A percentile compares a stretch with the other conserved stretches of the same genome.
These are phyloP conservation scores for Halichoerus grypus DNA, from an alignment of 2,113 vertebrate genomes.

Conservation along the genomic window DNA sequence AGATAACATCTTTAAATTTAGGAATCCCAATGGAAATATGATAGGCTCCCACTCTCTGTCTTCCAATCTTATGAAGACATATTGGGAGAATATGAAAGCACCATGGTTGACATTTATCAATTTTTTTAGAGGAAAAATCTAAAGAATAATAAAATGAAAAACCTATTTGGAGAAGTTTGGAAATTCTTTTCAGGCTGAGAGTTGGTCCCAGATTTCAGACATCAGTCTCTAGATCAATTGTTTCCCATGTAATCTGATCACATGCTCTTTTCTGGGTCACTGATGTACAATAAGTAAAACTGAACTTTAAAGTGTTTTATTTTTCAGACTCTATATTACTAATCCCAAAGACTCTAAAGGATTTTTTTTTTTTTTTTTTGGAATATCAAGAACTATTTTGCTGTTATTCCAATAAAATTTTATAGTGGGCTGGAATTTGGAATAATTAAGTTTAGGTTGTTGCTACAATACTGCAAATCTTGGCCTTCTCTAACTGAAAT, in stretches of 20 bases:
- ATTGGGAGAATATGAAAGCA: constrained; percentile 16
- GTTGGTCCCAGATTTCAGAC: not conserved
- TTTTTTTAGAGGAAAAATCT: not conserved
- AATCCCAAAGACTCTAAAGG: not conserved
- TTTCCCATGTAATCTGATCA: not conserved
- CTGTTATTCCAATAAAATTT: not conserved
- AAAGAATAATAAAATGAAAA: constrained; percentile 27
- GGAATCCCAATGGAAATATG: not conserved
- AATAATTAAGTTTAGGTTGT: not conserved
- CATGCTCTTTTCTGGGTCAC: not conserved
- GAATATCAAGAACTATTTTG: not conserved
- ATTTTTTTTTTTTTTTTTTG: not conserved
- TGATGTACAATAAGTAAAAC: not conserved
- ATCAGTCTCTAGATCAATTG: not conserved
- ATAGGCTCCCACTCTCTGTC: not conserved
- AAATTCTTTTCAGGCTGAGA: not conserved
- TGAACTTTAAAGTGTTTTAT: not conserved
- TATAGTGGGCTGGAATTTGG: not conserved
- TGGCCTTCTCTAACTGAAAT: not conserved
- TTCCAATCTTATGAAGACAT: not conserved
- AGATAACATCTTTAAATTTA: not conserved
- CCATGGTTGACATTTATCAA: not conserved
- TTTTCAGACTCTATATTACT: not conserved
- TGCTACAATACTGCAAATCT: not conserved
- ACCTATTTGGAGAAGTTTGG: not conserved